Percentiles rank a stretch among this genome's conserved stretches.
Conservation (phyloP, 2,113 vertebrate species). For the Canis aureus region DNA sequence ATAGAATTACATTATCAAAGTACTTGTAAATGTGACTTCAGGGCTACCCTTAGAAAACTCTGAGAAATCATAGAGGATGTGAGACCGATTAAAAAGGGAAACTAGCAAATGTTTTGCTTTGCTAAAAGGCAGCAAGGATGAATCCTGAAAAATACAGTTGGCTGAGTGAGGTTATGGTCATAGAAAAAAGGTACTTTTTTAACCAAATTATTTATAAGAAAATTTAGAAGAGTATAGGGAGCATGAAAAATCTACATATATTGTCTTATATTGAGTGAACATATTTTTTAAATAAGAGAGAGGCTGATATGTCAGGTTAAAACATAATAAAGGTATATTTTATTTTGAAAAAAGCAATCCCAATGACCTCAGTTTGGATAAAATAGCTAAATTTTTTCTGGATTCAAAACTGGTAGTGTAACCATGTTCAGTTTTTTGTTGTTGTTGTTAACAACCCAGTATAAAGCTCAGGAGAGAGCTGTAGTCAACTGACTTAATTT, state of each 20-base stretch:
- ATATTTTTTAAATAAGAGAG: neutral
- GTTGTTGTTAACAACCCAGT: neutral
- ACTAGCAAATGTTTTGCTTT: neutral
- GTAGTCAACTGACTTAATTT: neutral
- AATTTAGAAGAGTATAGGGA: neutral
- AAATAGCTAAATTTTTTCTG: neutral
- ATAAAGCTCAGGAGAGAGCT: neutral
- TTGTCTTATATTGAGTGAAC: neutral
- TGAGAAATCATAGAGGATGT: neutral
- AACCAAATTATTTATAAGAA: neutral
- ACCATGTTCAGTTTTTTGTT: neutral
- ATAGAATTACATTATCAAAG: constrained; percentile 32
- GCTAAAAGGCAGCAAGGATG: neutral
- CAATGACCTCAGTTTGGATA: neutral
- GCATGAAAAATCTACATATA: neutral
- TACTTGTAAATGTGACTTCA: neutral
- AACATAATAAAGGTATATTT: neutral
- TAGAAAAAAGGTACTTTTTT: neutral
- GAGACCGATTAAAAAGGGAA: neutral
- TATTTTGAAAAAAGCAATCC: neutral
- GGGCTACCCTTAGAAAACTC: neutral
- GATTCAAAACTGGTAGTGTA: neutral
- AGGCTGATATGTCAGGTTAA: neutral
- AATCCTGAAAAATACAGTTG: neutral
- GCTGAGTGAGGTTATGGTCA: neutral